A percentile compares a stretch with the other conserved stretches of the same genome.
These are phyloP conservation scores for Charaxes varanes DNA, from an alignment of 1,140 invertebrate genomes.

Conservation along the genomic window DNA sequence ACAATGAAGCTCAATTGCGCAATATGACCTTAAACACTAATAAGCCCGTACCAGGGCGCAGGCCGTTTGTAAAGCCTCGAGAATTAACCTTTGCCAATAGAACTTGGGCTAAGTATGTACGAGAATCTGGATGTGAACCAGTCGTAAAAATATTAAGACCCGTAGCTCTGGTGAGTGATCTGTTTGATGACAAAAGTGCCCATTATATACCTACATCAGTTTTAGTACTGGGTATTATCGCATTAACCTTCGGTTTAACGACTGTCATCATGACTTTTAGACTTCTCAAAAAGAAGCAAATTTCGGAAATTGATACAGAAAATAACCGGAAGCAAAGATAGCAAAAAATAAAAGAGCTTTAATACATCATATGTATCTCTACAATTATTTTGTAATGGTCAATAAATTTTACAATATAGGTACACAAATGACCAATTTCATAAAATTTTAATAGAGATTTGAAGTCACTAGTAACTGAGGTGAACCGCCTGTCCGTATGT, in stretches of 20 bases:
- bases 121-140: slow-evolving; percentile 79
- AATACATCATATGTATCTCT: too few relatives aligned
- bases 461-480: too few relatives aligned
- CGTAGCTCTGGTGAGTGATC: slow-evolving; percentile 43
- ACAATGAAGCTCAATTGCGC: slow-evolving; percentile 75
- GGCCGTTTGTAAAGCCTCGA: slow-evolving; percentile 74
- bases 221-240: slow-evolving; percentile 32
- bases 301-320: slow-evolving; percentile 35
- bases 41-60: slow-evolving; percentile 69
- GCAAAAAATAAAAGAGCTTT: slow-evolving; percentile 7
- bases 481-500: too few relatives aligned
- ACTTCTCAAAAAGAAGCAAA: slow-evolving; percentile 33
- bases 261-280: slow-evolving; percentile 51
- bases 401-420: too few relatives aligned
- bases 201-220: slow-evolving; percentile 26
- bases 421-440: too few relatives aligned
- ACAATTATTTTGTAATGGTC: too few relatives aligned
- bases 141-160: slow-evolving; percentile 68
- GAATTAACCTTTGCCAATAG: slow-evolving; percentile 76
- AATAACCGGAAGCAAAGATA: slow-evolving; percentile 51
- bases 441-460: too few relatives aligned
- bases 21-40: slow-evolving; percentile 69
- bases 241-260: slow-evolving; percentile 36
- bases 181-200: slow-evolving; percentile 24
- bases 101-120: slow-evolving; percentile 83